Evolutionary conservation across 2,797 vertebrate genomes (phyloP).

Genomic region (Mallotus villosus): DNA sequence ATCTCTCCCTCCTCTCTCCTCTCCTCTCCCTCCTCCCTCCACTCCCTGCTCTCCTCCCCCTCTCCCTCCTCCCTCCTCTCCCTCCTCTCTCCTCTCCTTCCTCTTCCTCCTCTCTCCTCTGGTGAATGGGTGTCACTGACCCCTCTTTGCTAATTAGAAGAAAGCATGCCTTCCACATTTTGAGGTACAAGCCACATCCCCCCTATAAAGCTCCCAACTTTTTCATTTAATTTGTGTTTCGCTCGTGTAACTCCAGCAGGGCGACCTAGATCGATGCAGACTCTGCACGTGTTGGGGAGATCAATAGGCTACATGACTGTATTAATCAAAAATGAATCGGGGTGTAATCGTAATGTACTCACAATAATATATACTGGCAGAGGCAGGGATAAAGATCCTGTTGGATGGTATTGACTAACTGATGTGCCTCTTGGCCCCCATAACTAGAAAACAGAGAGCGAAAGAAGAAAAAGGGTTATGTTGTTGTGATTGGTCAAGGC

Average conservation of each 20-base stretch:
- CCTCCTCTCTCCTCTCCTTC: constrained; percentile 41
- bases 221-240: constrained; percentile 55
- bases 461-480: constrained; percentile 9
- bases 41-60: too few relatives aligned
- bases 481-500: constrained; percentile 33
- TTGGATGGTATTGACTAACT: constrained; percentile 36
- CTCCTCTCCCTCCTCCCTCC: constrained; percentile 33
- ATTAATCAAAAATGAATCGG: constrained; percentile 56
- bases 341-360: constrained; percentile 49
- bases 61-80: constrained; percentile 37
- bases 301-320: constrained; percentile 46
- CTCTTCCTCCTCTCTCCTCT: constrained; percentile 37
- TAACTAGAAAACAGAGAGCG: neutral
- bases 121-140: constrained; percentile 57
- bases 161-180: constrained; percentile 46
- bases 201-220: constrained; percentile 38
- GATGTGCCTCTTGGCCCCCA: constrained; percentile 9
- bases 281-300: constrained; percentile 32
- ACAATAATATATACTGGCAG: constrained; percentile 33
- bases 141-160: constrained; percentile 66
- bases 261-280: constrained; percentile 45
- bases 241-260: constrained; percentile 29
- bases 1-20: constrained; percentile 39
- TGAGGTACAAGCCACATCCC: constrained; percentile 25
- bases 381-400: constrained; percentile 9